Evolutionary conservation across 2,113 vertebrate genomes (phyloP), one percentile per base, ranked within the genome.

Genomic region (Lepisosteus oculatus): DNA sequence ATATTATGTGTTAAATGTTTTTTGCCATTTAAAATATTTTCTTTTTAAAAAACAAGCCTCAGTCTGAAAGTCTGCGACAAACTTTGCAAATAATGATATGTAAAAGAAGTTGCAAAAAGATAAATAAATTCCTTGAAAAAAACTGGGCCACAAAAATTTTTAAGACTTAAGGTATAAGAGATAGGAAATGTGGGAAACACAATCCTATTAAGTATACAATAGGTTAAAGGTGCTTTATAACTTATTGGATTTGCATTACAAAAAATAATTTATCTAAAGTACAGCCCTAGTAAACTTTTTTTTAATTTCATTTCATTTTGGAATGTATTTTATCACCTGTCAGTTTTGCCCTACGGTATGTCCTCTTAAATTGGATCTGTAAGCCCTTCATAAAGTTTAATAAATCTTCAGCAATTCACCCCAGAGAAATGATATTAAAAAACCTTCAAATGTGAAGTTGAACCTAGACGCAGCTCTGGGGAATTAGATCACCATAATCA

Each of bases 301-400:
- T 70, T 66, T 87, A 83, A 87, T 85, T 81, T 87, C 75, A 69
- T 74, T 76, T 83, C 80, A 86, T 80, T 74, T 92, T 87, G 85
- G 84, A 93, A 94, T 90, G 90, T 92, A 89, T 94, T 95, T 93
- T 93, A 93, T 94, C 85, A 6, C 92, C 92, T 93, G 93, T 94
- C 94, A 93, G 88, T 92, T 90, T 90, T 93, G 91, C 91, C 94
- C 94, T 94, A 92, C 94, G 93, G 94, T 95, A 94, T 95, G 93
- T 94, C 90, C 93, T 97, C 93, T 94, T 95, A 98, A 97, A 97
- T 96, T 97, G 95, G 95, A 95, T 95, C 92, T 95, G 94, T 95
- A 95, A 96, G 95, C 95, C 95, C 94, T 96, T 98, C 95, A 98
- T 97, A 95, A 97, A 98, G 95, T 98, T 96, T 98, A 98, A 98